Base-by-base conservation (phyloP, 2,113 vertebrate genomes). In the Toxostoma redivivum region DNA sequence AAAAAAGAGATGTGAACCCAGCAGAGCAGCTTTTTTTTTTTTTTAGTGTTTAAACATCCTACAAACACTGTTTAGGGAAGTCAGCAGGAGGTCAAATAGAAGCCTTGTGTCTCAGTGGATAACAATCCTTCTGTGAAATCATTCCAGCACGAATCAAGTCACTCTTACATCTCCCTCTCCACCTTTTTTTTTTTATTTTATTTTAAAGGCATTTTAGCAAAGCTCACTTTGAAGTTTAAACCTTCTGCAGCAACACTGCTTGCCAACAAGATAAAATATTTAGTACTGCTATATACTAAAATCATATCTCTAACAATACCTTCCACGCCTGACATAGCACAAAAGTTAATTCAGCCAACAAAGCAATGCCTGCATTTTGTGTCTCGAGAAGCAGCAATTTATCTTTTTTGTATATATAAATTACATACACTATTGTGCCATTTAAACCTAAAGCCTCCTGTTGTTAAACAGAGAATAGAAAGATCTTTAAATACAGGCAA, bases 191-290 rank as follows among this genome's bases (percentile, higher is more conserved):
- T 62, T 86, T 62, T 5, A 7, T 76, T 53, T 67, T 64, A 86
- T 90, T 96, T 96, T 93, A 76, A 62, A 94, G 93, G 72, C 78
- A 90, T 95, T 96, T 92, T 77, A 94, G 92, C 62, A 81, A 92
- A 85, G 86, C 92, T 95, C 15, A 1, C 95, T 96, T 96, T 96
- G 94, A 96, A 97, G 91, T 94, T 74, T 87, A 96, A 96, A 87
- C 96, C 92, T 92, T 86, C 95, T 86, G 80, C 86, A 96, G 86
- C 77, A 94, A 70, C 81, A 72, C 60, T 0, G 4, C 80, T 91
- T 89, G 91, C 94, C 94, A 96, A 81, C 48, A 54, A 92, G 91
- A 96, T 94, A 90, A 97, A 97, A 95, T 94, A 93, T 96, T 95
- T 94, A 96, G 95, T 61, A 74, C 77, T 47, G 62, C 93, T 72